These are phyloP conservation scores for Crax fasciolata DNA, from an alignment of 2,797 vertebrate genomes.

Conservation along the genomic window DNA sequence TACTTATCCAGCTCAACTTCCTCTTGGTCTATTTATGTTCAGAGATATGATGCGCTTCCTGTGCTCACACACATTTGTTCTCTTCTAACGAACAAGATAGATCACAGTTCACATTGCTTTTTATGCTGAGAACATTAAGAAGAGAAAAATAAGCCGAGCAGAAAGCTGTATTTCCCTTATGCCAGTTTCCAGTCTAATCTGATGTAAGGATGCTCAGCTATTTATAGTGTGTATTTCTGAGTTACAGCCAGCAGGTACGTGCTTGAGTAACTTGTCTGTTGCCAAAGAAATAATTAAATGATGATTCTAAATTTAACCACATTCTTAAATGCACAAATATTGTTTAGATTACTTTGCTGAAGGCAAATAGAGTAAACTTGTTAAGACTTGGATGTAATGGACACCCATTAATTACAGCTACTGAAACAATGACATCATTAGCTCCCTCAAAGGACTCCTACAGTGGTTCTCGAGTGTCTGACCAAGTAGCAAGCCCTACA, in stretches of 20 bases:
- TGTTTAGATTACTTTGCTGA: not conserved
- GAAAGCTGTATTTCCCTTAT: conserved; percentile 3
- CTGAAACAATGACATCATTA: not conserved
- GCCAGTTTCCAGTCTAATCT: not conserved
- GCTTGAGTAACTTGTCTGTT: not conserved
- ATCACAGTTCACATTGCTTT: conserved; percentile 24
- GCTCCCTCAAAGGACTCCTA: not conserved
- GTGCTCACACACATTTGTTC: not conserved
- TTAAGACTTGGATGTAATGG: not conserved
- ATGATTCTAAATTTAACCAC: not conserved
- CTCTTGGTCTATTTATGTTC: conserved; percentile 53
- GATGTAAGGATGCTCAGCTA: conserved; percentile 3
- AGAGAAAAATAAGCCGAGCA: conserved; percentile 9
- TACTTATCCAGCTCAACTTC: conserved; percentile 35
- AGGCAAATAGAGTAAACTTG: not conserved
- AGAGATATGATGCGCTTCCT: conserved; percentile 51
- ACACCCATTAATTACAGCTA: not conserved
- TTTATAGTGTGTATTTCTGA: not conserved
- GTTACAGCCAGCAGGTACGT: conserved; percentile 35
- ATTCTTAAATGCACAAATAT: not conserved
- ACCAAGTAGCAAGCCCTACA: not conserved
- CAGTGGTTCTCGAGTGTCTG: not conserved
- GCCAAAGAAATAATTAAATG: conserved; percentile 26
- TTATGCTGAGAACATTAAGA: not conserved
- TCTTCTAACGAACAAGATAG: conserved; percentile 22